Base-by-base conservation (phyloP, 2,113 vertebrate species). In the Felis chaus region DNA sequence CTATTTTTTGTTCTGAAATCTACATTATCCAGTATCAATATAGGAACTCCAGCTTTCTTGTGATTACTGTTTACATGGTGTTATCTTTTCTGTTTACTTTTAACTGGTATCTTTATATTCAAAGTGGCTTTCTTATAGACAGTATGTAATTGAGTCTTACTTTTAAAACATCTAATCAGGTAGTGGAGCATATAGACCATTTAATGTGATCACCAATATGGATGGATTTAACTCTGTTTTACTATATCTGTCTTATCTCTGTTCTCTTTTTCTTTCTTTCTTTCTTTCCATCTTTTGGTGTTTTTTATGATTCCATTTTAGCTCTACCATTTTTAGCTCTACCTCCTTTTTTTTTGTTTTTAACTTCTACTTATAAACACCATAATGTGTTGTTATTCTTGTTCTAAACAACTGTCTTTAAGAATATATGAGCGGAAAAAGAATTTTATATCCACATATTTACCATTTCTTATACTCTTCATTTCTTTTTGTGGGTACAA, bases 41-140 rank as follows among this genome's bases (percentile, higher is more conserved):
- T 16, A 81, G 25, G 65, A 57, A 88, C 41, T 80, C 36, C 53
- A 85, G 57, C 16, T 94, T 91, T 91, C 63, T 83, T 93, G 93
- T n/a, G 11, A 81, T 81, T 81, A 80, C 7, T 81, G 65, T 81
- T 31, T 79, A 81, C 50, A 50, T 10, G 16, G 74, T 48, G 6
- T 74, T 74, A 66, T 66, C 18, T 68, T 91, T 96, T 66, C 73
- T 89, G 15, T 68, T 96, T 80, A 94, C 86, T 79, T 90, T 85
- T 81, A 94, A 91, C 2, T 19, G 50, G 1, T 50, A 83, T 36
- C 14, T 91, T 94, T 65, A 45, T 74, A 86, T 66, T 81, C 29
- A 65, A 65, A 73, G 61, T 50, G 39, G 45, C 25, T 82, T 86
- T 57, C 9, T 61, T 82, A 6, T 68, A 76, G 29, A 71, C 7